Conservation (phyloP, 2,113 vertebrate species). For the Glaucomys volans region DNA sequence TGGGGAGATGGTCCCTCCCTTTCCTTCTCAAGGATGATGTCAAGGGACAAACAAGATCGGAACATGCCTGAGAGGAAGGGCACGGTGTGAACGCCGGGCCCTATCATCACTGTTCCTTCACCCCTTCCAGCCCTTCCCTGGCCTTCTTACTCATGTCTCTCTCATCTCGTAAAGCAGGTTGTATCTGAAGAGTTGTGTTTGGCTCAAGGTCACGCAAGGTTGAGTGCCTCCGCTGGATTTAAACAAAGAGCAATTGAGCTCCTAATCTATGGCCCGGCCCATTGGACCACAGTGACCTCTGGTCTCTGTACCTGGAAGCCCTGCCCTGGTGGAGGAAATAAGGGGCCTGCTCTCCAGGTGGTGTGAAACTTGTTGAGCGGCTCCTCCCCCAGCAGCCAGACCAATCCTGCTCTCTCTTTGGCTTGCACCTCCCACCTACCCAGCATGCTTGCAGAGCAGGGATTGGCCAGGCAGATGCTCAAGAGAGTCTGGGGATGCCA, state of each 20-base stretch:
- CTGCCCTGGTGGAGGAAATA: not conserved
- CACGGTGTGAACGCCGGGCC: not conserved
- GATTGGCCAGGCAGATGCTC: rapidly evolving
- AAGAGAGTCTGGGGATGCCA: not conserved
- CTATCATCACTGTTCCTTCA: rapidly evolving
- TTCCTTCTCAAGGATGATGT: not conserved
- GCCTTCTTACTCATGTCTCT: not conserved
- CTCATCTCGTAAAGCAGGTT: not conserved
- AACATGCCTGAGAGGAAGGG: not conserved
- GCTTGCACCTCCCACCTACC: not conserved
- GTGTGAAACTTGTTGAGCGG: not conserved
- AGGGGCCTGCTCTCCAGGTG: not conserved
- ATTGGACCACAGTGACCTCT: not conserved
- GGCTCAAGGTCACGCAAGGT: not conserved
- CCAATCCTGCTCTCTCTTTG: not conserved
- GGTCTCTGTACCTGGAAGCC: slow-evolving; percentile 34
- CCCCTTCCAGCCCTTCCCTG: not conserved
- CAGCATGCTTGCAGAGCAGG: not conserved
- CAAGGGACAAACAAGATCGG: not conserved
- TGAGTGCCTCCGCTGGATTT: not conserved
- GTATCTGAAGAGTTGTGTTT: not conserved
- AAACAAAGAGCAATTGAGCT: slow-evolving; percentile 59
- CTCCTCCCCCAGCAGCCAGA: not conserved
- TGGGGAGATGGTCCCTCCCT: not conserved
- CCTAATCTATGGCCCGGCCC: not conserved